Conservation (phyloP, 1,140 invertebrate genomes). For the Caenorhabditis remanei region DNA sequence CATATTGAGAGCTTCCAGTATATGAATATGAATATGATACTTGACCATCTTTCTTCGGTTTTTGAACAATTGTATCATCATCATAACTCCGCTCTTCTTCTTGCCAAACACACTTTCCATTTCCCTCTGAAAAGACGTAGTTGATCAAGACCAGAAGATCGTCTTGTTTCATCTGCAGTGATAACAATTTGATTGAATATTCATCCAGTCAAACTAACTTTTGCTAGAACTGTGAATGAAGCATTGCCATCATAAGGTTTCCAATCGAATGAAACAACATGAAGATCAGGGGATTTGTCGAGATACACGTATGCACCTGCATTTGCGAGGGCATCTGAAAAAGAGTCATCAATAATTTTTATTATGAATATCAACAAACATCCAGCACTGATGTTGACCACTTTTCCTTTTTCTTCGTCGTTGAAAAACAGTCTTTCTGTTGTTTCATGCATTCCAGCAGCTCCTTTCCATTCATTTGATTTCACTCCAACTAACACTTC, state of each 20-base stretch:
- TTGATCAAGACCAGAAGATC: conserved; percentile 26
- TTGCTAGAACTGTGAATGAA: conserved; percentile 66
- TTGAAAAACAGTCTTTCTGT: conserved; percentile 61
- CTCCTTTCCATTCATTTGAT: conserved; percentile 63
- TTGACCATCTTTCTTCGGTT: conserved; percentile 13
- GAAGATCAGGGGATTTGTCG: conserved; percentile 56
- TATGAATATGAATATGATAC: conserved; percentile 42
- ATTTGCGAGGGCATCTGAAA: conserved; percentile 54
- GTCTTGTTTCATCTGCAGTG: conserved; percentile 5
- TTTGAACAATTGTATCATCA: conserved; percentile 44
- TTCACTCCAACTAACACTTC: conserved; percentile 37
- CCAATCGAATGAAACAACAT: conserved; percentile 66
- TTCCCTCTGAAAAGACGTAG: conserved; percentile 18
- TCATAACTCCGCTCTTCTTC: conserved; percentile 55
- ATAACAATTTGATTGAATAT: background rate
- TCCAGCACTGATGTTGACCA: conserved; percentile 58
- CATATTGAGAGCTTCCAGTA: background rate
- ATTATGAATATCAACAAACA: background rate
- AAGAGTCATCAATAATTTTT: background rate
- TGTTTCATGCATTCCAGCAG: conserved; percentile 57
- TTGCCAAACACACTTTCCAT: conserved; percentile 67
- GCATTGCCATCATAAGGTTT: conserved; percentile 56
- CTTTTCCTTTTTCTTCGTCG: conserved; percentile 49
- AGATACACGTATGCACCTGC: conserved; percentile 62
- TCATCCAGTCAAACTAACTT: conserved; percentile 6